Evolutionary conservation across 2,888 invertebrate species (phyloP).

Genomic region (Cephus sareptanus): DNA sequence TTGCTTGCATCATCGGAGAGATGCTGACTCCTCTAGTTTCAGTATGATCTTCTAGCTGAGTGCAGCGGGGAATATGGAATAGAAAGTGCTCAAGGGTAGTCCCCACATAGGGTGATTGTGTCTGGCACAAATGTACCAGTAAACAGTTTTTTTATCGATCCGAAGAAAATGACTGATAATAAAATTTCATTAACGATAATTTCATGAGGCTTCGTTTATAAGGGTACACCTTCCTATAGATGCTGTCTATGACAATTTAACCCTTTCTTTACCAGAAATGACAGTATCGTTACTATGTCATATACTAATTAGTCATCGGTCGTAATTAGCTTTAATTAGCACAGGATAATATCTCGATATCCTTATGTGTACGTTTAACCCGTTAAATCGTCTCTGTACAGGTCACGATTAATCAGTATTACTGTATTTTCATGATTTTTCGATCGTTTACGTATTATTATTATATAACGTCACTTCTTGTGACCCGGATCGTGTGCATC

Average conservation of each 20-base stretch:
- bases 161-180: not conserved
- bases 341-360: not conserved
- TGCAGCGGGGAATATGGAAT: not conserved
- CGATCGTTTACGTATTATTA: no score
- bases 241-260: not conserved
- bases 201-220: no score
- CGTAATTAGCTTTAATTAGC: not conserved
- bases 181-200: not conserved
- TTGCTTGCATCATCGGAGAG: conserved; percentile 4
- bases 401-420: not conserved
- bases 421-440: not conserved
- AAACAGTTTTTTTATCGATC: not conserved
- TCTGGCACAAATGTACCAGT: not conserved
- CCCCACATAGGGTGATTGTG: conserved; percentile 5
- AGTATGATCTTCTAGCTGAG: conserved; percentile 2
- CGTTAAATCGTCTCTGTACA: not conserved
- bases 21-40: conserved; percentile 5
- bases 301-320: not conserved
- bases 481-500: not conserved
- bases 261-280: not conserved
- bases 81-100: conserved; percentile 4
- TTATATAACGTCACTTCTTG: not conserved
- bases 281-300: not conserved
- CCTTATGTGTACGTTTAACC: not conserved
- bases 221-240: not conserved